Conservation (phyloP, 2,113 vertebrate genomes). For the Circaetus gallicus region DNA sequence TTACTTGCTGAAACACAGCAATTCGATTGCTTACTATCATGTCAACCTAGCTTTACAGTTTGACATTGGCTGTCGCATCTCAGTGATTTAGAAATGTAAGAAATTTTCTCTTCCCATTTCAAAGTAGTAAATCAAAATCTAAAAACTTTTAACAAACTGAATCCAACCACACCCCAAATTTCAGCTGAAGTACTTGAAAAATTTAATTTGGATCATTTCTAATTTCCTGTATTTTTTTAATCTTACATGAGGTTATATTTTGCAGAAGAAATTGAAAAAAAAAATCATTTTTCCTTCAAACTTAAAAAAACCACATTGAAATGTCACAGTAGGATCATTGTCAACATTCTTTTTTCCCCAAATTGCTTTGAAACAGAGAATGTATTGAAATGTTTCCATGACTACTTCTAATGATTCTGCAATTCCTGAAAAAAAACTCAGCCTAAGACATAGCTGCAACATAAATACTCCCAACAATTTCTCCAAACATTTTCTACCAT, state of each 20-base stretch:
- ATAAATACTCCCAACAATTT: not conserved
- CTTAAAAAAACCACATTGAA: not conserved
- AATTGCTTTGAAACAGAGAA: not conserved
- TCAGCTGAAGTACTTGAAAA: not conserved
- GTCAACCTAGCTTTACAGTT: not conserved
- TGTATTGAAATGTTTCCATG: not conserved
- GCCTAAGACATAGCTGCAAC: not conserved
- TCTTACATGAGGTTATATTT: not conserved
- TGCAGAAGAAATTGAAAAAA: not conserved
- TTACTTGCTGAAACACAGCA: not conserved
- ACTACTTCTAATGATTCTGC: not conserved
- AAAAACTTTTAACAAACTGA: not conserved
- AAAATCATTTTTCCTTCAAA: not conserved
- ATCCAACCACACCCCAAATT: not conserved
- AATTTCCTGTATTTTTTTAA: not conserved
- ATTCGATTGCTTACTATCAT: not conserved
- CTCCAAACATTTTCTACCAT: not conserved
- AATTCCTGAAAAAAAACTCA: not conserved
- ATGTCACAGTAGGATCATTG: not conserved
- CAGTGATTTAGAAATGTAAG: not conserved
- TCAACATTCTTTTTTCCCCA: not conserved
- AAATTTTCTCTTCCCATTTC: not conserved
- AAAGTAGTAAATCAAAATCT: not conserved
- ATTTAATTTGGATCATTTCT: not conserved
- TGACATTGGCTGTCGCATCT: not conserved